Percentiles rank a stretch among this genome's conserved stretches.
phyloP scores from a whole-genome alignment of 2,797 vertebrate species.

The Gadopsis marmoratus region DNA sequence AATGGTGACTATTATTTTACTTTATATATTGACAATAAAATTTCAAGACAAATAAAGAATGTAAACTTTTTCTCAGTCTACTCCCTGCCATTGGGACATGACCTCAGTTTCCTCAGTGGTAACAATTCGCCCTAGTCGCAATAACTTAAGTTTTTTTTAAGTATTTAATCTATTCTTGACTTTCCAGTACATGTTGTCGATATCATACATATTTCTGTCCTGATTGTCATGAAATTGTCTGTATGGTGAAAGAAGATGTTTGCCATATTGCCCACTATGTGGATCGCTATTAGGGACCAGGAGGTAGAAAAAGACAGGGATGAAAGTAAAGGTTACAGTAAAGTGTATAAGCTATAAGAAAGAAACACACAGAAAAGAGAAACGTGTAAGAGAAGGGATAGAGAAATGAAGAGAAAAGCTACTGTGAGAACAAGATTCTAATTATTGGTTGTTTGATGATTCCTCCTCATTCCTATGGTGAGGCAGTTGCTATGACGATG shows the following conservation, averaged over 20 bases:
- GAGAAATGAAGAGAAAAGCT: not conserved
- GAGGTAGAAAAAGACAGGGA: not conserved
- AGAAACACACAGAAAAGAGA: not conserved
- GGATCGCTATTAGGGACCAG: not conserved
- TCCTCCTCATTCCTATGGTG: not conserved
- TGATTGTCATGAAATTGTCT: not conserved
- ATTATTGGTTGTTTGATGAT: conserved; percentile 14
- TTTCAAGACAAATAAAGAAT: not conserved
- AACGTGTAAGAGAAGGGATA: not conserved
- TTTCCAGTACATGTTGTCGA: not conserved
- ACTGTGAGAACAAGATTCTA: not conserved
- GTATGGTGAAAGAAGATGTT: not conserved
- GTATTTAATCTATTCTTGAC: not conserved
- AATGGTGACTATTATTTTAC: not conserved
- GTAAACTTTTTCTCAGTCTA: not conserved
- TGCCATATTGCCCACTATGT: not conserved
- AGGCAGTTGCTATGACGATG: conserved; percentile 42
- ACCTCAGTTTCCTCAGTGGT: not conserved
- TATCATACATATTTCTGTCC: not conserved
- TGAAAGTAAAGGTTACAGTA: conserved; percentile 1
- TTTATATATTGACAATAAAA: not conserved
- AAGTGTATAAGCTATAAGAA: not conserved
- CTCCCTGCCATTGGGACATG: no score
- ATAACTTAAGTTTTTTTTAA: not conserved
- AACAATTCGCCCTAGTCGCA: not conserved